A percentile compares a stretch with the other conserved stretches of the same genome.
phyloP scores from a whole-genome alignment of 2,797 vertebrate species.

The Tokudaia tokunoshimensis region DNA sequence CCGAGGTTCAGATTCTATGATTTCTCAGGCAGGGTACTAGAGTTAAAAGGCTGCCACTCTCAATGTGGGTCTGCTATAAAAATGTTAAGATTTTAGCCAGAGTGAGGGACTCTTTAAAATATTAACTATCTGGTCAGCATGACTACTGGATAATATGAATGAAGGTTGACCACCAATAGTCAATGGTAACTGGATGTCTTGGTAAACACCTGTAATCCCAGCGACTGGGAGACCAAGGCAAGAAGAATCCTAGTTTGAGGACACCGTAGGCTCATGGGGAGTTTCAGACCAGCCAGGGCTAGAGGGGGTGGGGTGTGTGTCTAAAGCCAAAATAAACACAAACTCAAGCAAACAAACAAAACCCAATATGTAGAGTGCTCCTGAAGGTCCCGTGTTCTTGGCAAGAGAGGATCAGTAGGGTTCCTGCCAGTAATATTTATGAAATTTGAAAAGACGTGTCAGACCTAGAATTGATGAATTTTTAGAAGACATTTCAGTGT shows the following conservation, averaged over 20 bases:
- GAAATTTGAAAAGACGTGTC: conserved; percentile 25
- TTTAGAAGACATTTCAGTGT: conserved; percentile 14
- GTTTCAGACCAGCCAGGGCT: not conserved
- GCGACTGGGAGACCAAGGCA: not conserved
- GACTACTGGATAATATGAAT: not conserved
- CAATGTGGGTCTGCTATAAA: not conserved
- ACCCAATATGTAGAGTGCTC: not conserved
- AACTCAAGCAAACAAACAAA: not conserved
- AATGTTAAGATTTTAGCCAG: conserved; percentile 30
- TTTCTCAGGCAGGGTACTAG: not conserved
- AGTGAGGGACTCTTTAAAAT: conserved; percentile 35
- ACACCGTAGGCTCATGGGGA: not conserved
- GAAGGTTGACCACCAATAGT: not conserved
- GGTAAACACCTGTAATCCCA: not conserved
- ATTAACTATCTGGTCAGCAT: conserved; percentile 10
- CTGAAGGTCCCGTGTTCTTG: not conserved
- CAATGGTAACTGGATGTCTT: not conserved
- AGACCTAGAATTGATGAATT: conserved; percentile 33
- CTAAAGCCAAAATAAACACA: not conserved
- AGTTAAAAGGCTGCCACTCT: conserved; percentile 34
- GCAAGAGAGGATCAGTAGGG: not conserved
- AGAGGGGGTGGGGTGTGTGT: not conserved
- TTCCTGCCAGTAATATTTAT: conserved; percentile 20
- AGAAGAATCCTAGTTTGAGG: not conserved
- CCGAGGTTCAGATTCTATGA: not conserved